These are phyloP conservation scores for Xestia c-nigrum DNA, from an alignment of 2,888 invertebrate genomes.

Conservation along the genomic window DNA sequence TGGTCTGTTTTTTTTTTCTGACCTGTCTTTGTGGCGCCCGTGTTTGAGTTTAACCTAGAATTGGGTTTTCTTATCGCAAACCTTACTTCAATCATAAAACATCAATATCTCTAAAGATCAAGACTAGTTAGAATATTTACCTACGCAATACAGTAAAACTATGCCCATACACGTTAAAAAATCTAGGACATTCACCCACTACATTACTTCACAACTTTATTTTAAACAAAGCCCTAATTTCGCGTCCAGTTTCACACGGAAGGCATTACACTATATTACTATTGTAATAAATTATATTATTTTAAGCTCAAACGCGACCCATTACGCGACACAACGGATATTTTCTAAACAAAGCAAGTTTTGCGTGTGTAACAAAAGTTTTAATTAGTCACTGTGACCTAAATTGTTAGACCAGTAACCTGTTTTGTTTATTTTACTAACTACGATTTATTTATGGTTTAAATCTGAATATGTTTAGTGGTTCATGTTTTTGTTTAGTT, in stretches of 20 bases:
- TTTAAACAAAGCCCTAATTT: constrained; percentile 32
- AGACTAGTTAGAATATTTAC: not conserved
- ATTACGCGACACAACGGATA: constrained; percentile 63
- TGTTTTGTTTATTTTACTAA: constrained; percentile 60
- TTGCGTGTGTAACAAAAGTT: constrained; percentile 78
- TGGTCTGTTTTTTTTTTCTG: too few species aligned
- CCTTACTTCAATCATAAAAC: too few species aligned
- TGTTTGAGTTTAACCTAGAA: too few species aligned
- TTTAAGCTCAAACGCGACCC: constrained; percentile 59
- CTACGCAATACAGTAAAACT: not conserved
- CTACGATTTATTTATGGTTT: constrained; percentile 67
- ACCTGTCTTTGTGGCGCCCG: too few species aligned
- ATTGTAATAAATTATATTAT: constrained; percentile 55
- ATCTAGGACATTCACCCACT: constrained; percentile 42
- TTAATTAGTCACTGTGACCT: constrained; percentile 81
- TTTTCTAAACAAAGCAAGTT: constrained; percentile 71
- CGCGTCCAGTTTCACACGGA: constrained; percentile 27
- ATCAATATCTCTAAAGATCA: not conserved
- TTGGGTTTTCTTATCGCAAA: too few species aligned
- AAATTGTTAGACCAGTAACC: constrained; percentile 71
- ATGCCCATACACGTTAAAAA: not conserved
- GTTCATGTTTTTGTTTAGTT: constrained; percentile 26
- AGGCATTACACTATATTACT: constrained; percentile 43
- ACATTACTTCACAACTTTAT: constrained; percentile 22
- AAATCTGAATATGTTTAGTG: constrained; percentile 46